Conservation (phyloP, 2,888 invertebrate genomes). For the Nudaria mundana region DNA sequence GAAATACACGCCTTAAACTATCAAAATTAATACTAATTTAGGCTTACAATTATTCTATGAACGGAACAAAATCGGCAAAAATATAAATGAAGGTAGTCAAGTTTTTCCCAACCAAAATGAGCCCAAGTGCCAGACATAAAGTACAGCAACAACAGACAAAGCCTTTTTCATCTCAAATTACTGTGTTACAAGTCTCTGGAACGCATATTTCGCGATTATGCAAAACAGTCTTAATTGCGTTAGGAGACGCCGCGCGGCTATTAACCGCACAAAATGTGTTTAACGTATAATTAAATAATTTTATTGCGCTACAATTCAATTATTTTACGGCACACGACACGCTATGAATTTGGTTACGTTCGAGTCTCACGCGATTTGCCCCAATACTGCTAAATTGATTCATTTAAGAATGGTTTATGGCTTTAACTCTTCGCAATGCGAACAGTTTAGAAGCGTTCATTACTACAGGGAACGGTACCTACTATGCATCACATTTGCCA, state of each 20-base stretch:
- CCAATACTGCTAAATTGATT: slow-evolving; percentile 7
- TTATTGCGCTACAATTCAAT: slow-evolving; percentile 68
- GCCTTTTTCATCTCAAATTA: slow-evolving; percentile 15
- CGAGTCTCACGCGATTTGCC: slow-evolving; percentile 7
- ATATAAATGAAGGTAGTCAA: no score
- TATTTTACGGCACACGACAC: slow-evolving; percentile 46
- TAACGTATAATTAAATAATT: slow-evolving; percentile 72
- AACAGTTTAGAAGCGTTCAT: no score
- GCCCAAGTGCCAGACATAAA: not conserved
- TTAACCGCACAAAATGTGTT: slow-evolving; percentile 64
- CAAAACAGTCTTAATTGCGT: slow-evolving; percentile 66
- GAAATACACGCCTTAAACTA: no score
- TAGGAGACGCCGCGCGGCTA: slow-evolving; percentile 48
- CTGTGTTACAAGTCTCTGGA: slow-evolving; percentile 26
- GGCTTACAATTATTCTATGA: no score
- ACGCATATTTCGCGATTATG: slow-evolving; percentile 60
- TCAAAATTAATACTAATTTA: no score
- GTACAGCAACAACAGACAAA: slow-evolving; percentile 2
- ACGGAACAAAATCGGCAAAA: no score
- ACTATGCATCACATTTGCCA: no score
- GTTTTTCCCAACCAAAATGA: no score
- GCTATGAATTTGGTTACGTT: slow-evolving; percentile 37
- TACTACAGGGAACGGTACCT: no score
- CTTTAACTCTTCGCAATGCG: no score
- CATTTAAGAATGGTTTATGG: slow-evolving; percentile 1